A percentile compares a stretch with the other conserved stretches of the same genome.
These are phyloP conservation scores for Tiliacea aurago DNA, from an alignment of 2,888 invertebrate genomes.

Conservation along the genomic window DNA sequence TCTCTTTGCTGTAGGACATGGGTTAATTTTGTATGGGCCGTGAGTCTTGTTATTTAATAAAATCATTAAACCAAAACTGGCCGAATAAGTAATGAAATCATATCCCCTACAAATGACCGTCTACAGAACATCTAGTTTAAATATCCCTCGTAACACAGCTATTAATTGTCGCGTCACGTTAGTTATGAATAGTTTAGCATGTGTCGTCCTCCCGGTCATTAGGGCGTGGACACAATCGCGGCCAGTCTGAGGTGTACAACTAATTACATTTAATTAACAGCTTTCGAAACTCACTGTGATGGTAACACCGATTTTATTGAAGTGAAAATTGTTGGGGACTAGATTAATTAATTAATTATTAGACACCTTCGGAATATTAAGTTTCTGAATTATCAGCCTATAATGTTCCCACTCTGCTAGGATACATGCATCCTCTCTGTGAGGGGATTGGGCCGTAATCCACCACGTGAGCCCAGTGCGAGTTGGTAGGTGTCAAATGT, in stretches of 20 bases:
- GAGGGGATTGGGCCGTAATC: too few species aligned
- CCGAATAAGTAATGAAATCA: slow-evolving; percentile 3
- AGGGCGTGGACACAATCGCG: slow-evolving; percentile 60
- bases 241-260: slow-evolving; percentile 59
- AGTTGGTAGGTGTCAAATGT: too few species aligned
- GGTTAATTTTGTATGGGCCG: too few species aligned
- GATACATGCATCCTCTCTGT: too few species aligned
- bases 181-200: slow-evolving; percentile 48
- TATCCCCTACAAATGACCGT: neutral
- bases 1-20: too few species aligned
- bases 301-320: slow-evolving; percentile 44
- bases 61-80: slow-evolving; percentile 4
- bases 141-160: slow-evolving; percentile 2
- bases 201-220: slow-evolving; percentile 49
- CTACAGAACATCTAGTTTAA: neutral
- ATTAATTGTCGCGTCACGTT: slow-evolving; percentile 40
- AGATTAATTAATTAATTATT: slow-evolving; percentile 16
- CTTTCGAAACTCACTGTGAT: slow-evolving; percentile 23
- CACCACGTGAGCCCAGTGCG: too few species aligned
- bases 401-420: too few species aligned
- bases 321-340: slow-evolving; percentile 30
- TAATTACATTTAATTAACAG: slow-evolving; percentile 57
- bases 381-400: neutral
- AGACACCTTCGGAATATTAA: neutral
- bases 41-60: too few species aligned